Percentiles rank a stretch among this genome's conserved stretches.
phyloP scores from a whole-genome alignment of 2,888 invertebrate species.

The Philaethria dido region DNA sequence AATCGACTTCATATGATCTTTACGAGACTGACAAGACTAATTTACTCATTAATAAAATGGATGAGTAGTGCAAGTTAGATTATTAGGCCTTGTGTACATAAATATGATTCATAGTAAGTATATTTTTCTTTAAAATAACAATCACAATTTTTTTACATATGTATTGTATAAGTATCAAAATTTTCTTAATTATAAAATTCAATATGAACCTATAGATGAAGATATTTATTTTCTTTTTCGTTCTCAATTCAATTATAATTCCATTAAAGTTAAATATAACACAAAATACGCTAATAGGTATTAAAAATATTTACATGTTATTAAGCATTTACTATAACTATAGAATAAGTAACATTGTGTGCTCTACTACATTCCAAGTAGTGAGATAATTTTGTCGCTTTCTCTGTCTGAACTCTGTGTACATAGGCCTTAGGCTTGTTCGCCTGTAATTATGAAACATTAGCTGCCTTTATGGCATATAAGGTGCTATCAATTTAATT shows the following conservation, averaged over 20 bases:
- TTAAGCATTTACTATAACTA: not conserved
- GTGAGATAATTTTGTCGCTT: conserved; percentile 19
- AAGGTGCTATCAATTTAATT: conserved; percentile 66
- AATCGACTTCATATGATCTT: conserved; percentile 49
- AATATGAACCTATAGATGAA: no score
- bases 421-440: conserved; percentile 20
- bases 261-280: no score
- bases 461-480: conserved; percentile 63
- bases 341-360: not conserved
- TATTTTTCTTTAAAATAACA: not conserved
- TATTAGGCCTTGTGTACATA: conserved; percentile 34
- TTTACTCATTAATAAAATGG: conserved; percentile 68
- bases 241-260: no score
- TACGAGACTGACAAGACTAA: conserved; percentile 53
- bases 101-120: not conserved
- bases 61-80: conserved; percentile 51
- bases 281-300: no score
- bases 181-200: no score
- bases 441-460: conserved; percentile 63
- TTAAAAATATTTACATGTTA: not conserved
- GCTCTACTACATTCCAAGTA: not conserved
- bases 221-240: no score
- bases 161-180: no score
- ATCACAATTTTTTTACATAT: not conserved
- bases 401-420: not conserved